Percentiles rank a stretch among this genome's conserved stretches.
phyloP scores from a whole-genome alignment of 2,888 invertebrate species.

The Plagiodera versicolora region DNA sequence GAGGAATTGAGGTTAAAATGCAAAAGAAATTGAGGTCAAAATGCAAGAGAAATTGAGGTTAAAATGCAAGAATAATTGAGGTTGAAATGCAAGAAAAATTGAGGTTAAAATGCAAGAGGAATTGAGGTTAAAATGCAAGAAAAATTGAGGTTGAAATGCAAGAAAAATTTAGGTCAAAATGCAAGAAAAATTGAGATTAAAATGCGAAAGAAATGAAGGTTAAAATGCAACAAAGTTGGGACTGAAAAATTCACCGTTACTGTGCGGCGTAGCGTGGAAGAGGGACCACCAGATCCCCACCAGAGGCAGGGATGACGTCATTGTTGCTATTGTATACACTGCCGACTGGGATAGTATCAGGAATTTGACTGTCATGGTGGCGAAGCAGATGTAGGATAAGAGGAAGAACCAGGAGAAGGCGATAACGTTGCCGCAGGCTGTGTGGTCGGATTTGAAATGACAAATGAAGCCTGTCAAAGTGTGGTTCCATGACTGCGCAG shows the following conservation, averaged over 20 bases:
- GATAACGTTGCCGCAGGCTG: slow-evolving; percentile 41
- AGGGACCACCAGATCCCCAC: slow-evolving; percentile 64
- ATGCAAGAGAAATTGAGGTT: too few relatives aligned
- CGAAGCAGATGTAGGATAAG: slow-evolving; percentile 56
- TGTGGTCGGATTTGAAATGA: slow-evolving; percentile 43
- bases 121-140: too few relatives aligned
- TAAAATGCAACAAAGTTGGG: slow-evolving; percentile 2
- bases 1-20: too few relatives aligned
- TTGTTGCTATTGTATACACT: slow-evolving; percentile 60
- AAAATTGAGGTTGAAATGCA: too few relatives aligned
- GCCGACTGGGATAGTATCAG: slow-evolving; percentile 61
- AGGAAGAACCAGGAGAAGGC: slow-evolving; percentile 58
- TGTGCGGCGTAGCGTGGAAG: slow-evolving; percentile 55
- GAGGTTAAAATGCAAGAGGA: too few relatives aligned
- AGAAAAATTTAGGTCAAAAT: too few relatives aligned
- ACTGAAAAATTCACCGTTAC: slow-evolving; percentile 46
- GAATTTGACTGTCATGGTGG: slow-evolving; percentile 57
- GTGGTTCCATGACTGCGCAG: slow-evolving; percentile 48
- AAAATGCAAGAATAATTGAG: too few relatives aligned
- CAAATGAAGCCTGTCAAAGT: slow-evolving; percentile 49
- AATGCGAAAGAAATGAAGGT: too few relatives aligned
- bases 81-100: too few relatives aligned
- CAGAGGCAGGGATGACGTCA: slow-evolving; percentile 59
- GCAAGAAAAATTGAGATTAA: too few relatives aligned
- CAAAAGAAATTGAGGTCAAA: too few relatives aligned